phyloP scores from a whole-genome alignment of 2,797 vertebrate species.

The Podarcis lilfordi region DNA sequence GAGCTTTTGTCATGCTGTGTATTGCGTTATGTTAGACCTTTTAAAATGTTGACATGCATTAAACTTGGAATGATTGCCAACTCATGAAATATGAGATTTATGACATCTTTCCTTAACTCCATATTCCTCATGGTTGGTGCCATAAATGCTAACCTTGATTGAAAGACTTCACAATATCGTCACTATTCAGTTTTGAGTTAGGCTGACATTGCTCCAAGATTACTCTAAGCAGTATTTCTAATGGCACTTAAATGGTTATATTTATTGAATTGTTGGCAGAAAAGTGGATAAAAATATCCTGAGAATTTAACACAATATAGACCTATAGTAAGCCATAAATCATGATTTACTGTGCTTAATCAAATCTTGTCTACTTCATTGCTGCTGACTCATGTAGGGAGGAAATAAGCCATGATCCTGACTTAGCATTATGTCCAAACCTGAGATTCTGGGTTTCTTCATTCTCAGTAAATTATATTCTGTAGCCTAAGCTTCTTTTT shows the following conservation, averaged over 20 bases:
- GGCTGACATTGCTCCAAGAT: conserved; percentile 4
- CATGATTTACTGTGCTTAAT: too few species aligned
- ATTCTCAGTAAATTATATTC: too few species aligned
- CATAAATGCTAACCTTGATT: not conserved
- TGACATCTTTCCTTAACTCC: not conserved
- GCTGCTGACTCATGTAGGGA: too few species aligned
- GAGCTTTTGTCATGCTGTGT: conserved; percentile 3
- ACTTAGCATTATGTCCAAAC: too few species aligned
- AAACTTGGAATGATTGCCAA: conserved; percentile 26
- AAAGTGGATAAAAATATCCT: not conserved
- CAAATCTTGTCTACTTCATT: too few species aligned
- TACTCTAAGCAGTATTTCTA: conserved; percentile 15
- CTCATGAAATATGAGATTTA: not conserved
- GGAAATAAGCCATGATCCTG: too few species aligned
- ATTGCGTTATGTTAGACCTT: not conserved
- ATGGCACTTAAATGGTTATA: not conserved
- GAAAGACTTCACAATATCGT: not conserved
- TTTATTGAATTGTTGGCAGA: not conserved
- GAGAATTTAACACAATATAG: not conserved
- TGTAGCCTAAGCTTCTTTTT: too few species aligned
- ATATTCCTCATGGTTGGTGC: not conserved
- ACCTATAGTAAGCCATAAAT: not conserved
- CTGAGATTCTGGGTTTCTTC: too few species aligned
- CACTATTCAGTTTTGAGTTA: not conserved
- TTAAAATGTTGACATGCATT: conserved; percentile 18